These are phyloP conservation scores for Molossus alvarezi DNA, from an alignment of 2,797 vertebrate genomes.

Conservation along the genomic window DNA sequence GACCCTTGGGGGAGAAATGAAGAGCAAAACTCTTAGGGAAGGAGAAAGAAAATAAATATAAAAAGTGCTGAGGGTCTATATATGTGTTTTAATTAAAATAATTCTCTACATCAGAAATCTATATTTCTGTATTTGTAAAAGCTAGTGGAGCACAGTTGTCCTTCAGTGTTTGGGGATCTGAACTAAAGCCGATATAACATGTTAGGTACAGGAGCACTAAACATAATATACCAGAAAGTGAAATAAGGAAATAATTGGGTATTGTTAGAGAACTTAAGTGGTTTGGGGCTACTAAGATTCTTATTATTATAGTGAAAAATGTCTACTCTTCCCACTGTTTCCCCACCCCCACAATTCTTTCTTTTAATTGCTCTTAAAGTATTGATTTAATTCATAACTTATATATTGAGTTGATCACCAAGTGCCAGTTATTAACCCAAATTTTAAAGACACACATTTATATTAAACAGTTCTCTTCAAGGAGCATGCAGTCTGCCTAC, in stretches of 20 bases:
- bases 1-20: not conserved
- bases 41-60: not conserved
- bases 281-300: conserved; percentile 5
- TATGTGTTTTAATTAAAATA: conserved; percentile 50
- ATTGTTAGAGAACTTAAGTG: not conserved
- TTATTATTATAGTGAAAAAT: not conserved
- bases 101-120: conserved; percentile 30
- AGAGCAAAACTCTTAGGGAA: not conserved
- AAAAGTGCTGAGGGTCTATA: not conserved
- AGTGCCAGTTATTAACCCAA: not conserved
- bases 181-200: not conserved
- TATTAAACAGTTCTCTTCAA: not conserved
- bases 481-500: not conserved
- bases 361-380: conserved; percentile 50
- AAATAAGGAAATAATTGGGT: not conserved
- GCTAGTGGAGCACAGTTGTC: not conserved
- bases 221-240: not conserved
- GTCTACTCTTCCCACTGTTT: not conserved
- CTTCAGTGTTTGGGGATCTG: not conserved
- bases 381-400: conserved; percentile 60
- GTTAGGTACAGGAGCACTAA: not conserved
- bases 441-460: conserved; percentile 22
- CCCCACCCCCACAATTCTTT: not conserved
- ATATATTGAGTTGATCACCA: not conserved
- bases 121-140: conserved; percentile 21